These are phyloP conservation scores for Trematomus loennbergii DNA, from an alignment of 2,113 vertebrate genomes.

Conservation along the genomic window DNA sequence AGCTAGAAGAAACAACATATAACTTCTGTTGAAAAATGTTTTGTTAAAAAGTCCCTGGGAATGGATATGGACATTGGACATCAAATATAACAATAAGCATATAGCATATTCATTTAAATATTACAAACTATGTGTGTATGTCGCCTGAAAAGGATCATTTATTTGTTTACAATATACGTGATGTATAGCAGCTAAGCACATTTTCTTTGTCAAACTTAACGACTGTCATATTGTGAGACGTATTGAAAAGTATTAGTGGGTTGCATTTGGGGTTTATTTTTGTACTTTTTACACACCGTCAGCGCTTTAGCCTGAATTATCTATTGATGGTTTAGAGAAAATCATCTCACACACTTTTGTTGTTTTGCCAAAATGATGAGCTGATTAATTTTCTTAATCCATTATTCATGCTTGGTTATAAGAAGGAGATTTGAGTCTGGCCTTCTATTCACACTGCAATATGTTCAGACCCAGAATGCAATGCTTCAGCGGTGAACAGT, in stretches of 20 bases:
- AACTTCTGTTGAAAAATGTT: no score
- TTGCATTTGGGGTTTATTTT: not conserved
- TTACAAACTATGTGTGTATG: no score
- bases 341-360: not conserved
- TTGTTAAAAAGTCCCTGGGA: no score
- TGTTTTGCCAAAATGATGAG: constrained; percentile 29
- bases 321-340: constrained; percentile 29
- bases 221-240: no score
- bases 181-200: no score
- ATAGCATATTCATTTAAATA: no score
- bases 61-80: no score
- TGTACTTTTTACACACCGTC: not conserved
- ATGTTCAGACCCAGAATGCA: constrained; percentile 34
- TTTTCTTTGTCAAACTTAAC: no score
- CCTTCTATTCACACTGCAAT: constrained; percentile 51
- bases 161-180: no score
- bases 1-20: not conserved
- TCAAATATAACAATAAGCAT: no score
- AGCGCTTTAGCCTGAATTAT: not conserved
- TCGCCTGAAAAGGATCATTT: no score
- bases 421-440: constrained; percentile 33
- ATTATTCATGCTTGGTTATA: constrained; percentile 66
- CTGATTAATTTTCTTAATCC: constrained; percentile 60
- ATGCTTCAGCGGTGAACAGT: constrained; percentile 5
- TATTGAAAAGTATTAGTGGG: not conserved